Evolutionary conservation across 2,888 invertebrate species (phyloP).

Genomic region (Noctua janthina): DNA sequence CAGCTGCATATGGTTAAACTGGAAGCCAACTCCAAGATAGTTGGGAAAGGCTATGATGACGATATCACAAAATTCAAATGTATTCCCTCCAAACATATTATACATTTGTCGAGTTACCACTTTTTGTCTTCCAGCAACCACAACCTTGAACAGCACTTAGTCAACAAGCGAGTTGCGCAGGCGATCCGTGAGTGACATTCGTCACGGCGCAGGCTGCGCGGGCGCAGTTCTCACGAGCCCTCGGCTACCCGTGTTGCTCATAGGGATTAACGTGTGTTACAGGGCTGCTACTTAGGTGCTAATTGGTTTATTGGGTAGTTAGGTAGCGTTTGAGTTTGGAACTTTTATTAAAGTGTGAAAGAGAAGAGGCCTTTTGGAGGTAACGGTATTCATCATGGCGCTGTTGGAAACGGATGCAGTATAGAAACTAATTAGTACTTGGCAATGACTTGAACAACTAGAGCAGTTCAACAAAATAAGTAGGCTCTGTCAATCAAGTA

Average conservation of each 20-base stretch:
- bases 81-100: background rate
- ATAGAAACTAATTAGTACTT: background rate
- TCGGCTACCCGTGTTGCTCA: slow-evolving; percentile 85
- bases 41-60: background rate
- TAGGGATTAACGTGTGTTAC: slow-evolving; percentile 77
- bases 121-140: background rate
- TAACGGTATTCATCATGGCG: background rate
- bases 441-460: background rate
- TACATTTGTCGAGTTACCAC: background rate
- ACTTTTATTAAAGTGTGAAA: background rate
- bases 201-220: slow-evolving; percentile 74
- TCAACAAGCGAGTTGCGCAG: slow-evolving; percentile 53
- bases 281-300: slow-evolving; percentile 75
- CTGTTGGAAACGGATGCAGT: background rate
- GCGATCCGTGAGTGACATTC: slow-evolving; percentile 70
- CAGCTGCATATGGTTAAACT: background rate
- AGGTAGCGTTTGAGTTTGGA: background rate
- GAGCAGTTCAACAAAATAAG: background rate
- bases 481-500: no score
- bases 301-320: slow-evolving; percentile 41
- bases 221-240: slow-evolving; percentile 84
- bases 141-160: slow-evolving; percentile 56
- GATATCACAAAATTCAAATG: background rate
- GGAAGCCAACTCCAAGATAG: background rate
- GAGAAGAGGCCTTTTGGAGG: background rate